Percentiles rank a stretch among this genome's conserved stretches.
Evolutionary conservation across 2,888 invertebrate species (phyloP).

Genomic region (Phragmatobia fuliginosa): DNA sequence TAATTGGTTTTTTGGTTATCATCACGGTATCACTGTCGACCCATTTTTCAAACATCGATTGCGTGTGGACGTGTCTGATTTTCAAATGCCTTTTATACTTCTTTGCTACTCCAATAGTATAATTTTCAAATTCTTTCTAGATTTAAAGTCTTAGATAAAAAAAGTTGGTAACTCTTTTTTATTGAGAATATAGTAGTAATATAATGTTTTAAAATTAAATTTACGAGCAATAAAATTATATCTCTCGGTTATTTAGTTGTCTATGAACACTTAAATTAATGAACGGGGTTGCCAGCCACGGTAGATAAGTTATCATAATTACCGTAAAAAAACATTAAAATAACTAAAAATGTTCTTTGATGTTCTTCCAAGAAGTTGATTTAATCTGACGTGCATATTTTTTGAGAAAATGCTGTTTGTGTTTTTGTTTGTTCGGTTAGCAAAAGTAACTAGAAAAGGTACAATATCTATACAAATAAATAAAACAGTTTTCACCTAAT

Average conservation of each 20-base stretch:
- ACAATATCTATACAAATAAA: background rate
- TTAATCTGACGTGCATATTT: constrained; percentile 18
- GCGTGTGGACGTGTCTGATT: background rate
- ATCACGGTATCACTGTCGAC: background rate
- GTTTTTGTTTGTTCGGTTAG: background rate
- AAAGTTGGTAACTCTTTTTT: background rate
- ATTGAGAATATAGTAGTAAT: background rate
- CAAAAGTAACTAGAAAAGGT: background rate
- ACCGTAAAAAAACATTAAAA: constrained; percentile 29
- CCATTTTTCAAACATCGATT: background rate
- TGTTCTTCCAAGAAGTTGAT: constrained; percentile 30
- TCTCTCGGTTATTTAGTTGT: constrained; percentile 25
- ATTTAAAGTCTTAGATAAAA: background rate
- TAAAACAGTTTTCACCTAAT: no score
- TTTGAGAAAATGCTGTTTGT: background rate
- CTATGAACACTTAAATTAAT: constrained; percentile 41
- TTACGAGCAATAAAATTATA: constrained; percentile 13
- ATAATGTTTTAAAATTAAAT: background rate
- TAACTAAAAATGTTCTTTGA: constrained; percentile 30
- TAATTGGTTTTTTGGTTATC: background rate
- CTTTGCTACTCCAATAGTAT: background rate
- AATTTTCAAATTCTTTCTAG: background rate
- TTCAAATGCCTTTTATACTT: background rate
- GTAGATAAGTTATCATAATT: constrained; percentile 50
- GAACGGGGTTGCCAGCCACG: constrained; percentile 35